Evolutionary conservation across 2,888 invertebrate genomes (phyloP), one percentile per base, ranked within the genome.

Genomic region (Physocephala rufipes): DNA sequence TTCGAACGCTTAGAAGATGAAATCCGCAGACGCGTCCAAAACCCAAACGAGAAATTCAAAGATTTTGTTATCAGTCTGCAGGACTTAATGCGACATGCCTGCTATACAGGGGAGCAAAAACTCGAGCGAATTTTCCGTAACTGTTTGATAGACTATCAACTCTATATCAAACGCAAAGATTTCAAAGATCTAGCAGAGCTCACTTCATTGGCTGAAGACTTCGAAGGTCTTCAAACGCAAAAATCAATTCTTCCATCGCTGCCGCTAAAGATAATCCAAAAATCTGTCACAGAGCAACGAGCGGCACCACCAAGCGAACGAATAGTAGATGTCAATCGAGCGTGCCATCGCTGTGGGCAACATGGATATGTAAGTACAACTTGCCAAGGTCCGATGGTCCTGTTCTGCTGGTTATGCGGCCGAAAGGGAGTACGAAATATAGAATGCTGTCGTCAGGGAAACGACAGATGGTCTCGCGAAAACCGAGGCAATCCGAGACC

Each of bases 101-200:
- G 28, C 21, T 64, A 49, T 21, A 16, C 2, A 15, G 51, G 49
- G 26, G 61, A 28, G 15, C 65, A 71, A 12, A 66, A 71, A 30
- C 51, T 71, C 9, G 65, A 72, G 15, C 58, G 65, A 1, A 65
- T 72, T 5, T 71, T 36, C 26, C 21, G 59, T 1, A 71, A 64
- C 21, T n/a, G 55, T 2, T 36, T 15, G 2, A 53, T 64, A 1
- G 58, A 67, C 2, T 71, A 71, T 26, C 64, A 64, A 21, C 49
- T 63, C 19, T 71, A 67, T 13, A 71, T 71, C 1, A 36, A 64
- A 1, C 19, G 19, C 21, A 30, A 43, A 2, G 68, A 71, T n/a
- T 71, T 71, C 61, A 15, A 28, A 1, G 61, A 66, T 1, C 19
- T 71, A n/a, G 19, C 5, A 5, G 66, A 66, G 9, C 36, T 71